Conservation (phyloP, 2,113 vertebrate genomes). For the Anolis sagrei region DNA sequence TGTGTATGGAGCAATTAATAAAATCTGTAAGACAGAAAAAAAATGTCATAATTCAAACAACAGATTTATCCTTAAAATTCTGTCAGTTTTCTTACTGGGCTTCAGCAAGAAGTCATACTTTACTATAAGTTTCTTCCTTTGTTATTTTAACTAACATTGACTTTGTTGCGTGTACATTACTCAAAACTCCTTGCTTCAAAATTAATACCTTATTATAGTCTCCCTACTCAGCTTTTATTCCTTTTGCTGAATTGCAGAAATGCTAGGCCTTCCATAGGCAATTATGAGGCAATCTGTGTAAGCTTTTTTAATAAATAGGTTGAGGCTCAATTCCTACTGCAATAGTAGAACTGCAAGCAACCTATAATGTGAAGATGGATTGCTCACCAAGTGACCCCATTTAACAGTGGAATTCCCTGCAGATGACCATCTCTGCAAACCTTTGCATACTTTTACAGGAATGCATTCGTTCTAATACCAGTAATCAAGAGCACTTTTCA, state of each 20-base stretch:
- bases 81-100: no score
- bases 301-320: neutral
- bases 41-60: neutral
- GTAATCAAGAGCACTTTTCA: neutral
- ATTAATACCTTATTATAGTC: neutral
- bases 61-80: neutral
- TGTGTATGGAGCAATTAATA: neutral
- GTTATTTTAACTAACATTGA: neutral
- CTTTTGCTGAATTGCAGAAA: neutral
- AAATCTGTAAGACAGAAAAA: neutral
- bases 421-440: neutral
- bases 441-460: neutral
- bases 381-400: accelerated
- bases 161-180: neutral
- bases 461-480: neutral
- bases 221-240: neutral
- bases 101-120: neutral
- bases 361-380: neutral
- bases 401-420: neutral
- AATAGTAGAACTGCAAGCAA: neutral
- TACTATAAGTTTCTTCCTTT: neutral
- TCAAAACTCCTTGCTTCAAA: neutral
- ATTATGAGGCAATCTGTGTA: neutral
- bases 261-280: neutral
- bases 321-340: slow-evolving; percentile 10